These are phyloP conservation scores for Drosophila bunnanda DNA, from an alignment of 2,888 invertebrate genomes.

Conservation along the genomic window DNA sequence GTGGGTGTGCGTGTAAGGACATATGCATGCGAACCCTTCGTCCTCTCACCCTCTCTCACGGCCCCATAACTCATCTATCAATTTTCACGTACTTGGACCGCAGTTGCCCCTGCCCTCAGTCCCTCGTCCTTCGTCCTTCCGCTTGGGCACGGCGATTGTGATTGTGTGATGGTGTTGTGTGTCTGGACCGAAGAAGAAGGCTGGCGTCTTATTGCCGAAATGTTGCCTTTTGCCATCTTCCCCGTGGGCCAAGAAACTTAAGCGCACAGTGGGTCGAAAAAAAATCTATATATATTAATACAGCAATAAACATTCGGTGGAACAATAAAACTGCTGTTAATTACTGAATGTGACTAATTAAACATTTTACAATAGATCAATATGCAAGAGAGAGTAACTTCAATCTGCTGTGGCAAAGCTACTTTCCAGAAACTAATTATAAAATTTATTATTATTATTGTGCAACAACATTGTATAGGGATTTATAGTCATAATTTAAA, in stretches of 20 bases:
- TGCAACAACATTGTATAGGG: neutral
- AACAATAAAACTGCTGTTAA: neutral
- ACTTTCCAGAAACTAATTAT: constrained; percentile 3
- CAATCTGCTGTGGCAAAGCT: neutral
- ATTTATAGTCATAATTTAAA: neutral
- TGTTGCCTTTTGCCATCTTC: constrained; percentile 64
- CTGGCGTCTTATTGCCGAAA: constrained; percentile 77
- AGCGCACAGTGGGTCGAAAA: constrained; percentile 58
- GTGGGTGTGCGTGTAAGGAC: constrained; percentile 61
- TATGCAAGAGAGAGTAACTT: neutral
- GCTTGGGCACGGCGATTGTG: constrained; percentile 12
- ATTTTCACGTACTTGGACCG: constrained; percentile 83
- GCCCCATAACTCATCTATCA: constrained; percentile 84
- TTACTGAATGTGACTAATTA: neutral
- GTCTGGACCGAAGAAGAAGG: constrained; percentile 54
- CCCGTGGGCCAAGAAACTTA: constrained; percentile 15
- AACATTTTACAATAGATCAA: neutral
- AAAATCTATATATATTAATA: neutral
- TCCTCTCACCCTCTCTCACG: constrained; percentile 39
- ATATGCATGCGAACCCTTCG: constrained; percentile 77
- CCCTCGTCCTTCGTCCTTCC: constrained; percentile 6
- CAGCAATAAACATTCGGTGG: no score
- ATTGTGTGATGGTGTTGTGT: constrained; percentile 50
- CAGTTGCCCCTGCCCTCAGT: constrained; percentile 67
- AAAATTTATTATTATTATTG: neutral